Evolutionary conservation across 1,140 invertebrate genomes (phyloP).

Genomic region (Eurytemora carolleeae): DNA sequence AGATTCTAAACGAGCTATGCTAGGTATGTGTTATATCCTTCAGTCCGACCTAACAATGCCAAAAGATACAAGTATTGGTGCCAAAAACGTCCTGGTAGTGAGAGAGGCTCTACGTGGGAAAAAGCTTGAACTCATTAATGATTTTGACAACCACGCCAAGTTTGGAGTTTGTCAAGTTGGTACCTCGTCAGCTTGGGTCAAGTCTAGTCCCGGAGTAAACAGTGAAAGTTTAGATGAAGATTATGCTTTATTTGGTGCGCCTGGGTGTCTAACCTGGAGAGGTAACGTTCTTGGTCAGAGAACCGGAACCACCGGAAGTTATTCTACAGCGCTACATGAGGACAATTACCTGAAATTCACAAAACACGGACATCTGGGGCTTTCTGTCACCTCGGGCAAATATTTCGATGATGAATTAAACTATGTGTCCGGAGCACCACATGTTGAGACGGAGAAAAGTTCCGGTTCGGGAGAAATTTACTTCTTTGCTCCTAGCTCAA

Average conservation of each 20-base stretch:
- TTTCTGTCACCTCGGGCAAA: conserved; percentile 11
- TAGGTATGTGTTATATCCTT: conserved; percentile 11
- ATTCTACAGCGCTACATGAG: neutral
- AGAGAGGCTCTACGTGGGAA: conserved; percentile 3
- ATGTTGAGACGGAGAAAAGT: neutral
- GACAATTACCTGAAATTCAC: neutral
- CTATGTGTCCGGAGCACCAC: conserved; percentile 5
- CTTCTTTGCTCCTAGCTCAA: conserved; percentile 20
- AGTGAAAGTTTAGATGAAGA: conserved; percentile 37
- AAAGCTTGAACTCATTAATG: neutral
- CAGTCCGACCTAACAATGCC: neutral
- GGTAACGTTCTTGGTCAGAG: conserved; percentile 51
- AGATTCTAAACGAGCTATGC: conserved; percentile 6
- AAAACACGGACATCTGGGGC: conserved; percentile 8
- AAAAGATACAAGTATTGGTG: neutral
- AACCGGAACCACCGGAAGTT: neutral
- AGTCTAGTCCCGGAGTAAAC: neutral
- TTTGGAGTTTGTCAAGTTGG: conserved; percentile 11
- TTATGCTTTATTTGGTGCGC: conserved; percentile 58
- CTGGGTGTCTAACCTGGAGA: conserved; percentile 66
- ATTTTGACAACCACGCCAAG: conserved; percentile 9
- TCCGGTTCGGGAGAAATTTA: conserved; percentile 10
- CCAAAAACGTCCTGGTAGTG: conserved; percentile 3
- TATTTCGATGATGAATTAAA: neutral
- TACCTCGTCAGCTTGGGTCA: neutral